These are phyloP conservation scores for Collichthys lucidus DNA, from an alignment of 2,113 vertebrate species.

Conservation along the genomic window DNA sequence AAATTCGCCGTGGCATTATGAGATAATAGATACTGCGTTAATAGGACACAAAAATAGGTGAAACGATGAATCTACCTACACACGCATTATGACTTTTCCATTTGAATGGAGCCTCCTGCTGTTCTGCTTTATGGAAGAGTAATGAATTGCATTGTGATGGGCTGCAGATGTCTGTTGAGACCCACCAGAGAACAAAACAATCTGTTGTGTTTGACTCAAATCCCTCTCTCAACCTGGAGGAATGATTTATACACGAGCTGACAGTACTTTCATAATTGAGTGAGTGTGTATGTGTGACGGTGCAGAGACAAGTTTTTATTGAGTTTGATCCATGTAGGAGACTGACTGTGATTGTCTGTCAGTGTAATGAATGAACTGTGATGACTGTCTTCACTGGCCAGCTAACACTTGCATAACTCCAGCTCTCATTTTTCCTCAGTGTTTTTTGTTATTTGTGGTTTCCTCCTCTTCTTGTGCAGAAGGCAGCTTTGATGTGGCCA, in stretches of 20 bases:
- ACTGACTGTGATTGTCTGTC: conserved; percentile 31
- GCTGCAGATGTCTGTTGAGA: conserved; percentile 25
- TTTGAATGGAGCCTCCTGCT: conserved; percentile 15
- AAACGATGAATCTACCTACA: not conserved
- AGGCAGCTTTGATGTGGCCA: conserved; percentile 45
- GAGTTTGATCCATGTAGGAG: conserved; percentile 12
- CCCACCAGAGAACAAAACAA: conserved; percentile 34
- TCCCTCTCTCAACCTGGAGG: not conserved
- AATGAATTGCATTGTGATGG: conserved; percentile 5
- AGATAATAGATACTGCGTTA: not conserved
- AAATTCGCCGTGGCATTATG: not conserved
- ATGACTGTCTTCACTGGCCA: conserved; percentile 16
- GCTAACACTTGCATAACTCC: conserved; percentile 12
- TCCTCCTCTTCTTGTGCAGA: conserved; percentile 11
- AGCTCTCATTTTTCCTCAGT: not conserved
- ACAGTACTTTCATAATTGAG: not conserved
- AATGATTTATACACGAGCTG: conserved; percentile 13
- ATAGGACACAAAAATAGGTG: not conserved
- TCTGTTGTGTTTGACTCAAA: conserved; percentile 15
- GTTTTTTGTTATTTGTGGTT: conserved; percentile 6
- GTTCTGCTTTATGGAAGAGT: not conserved
- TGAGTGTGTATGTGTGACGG: not conserved
- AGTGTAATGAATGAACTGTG: conserved; percentile 32
- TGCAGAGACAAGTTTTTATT: not conserved
- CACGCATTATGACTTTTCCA: not conserved